Percentiles rank a stretch among this genome's conserved stretches.
phyloP scores from a whole-genome alignment of 2,888 invertebrate genomes.

The Nephrotoma appendiculata region DNA sequence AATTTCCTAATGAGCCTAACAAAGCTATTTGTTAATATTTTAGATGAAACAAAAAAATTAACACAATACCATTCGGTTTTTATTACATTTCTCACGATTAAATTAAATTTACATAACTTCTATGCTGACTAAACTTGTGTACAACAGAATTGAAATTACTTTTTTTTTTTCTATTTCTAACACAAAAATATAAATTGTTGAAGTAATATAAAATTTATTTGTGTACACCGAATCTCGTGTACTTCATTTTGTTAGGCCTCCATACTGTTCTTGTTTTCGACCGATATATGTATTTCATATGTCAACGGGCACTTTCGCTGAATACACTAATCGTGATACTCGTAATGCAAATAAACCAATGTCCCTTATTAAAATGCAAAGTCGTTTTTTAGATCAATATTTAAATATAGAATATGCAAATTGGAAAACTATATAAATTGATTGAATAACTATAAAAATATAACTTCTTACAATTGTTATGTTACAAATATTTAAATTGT shows the following conservation, averaged over 20 bases:
- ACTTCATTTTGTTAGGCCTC: background rate
- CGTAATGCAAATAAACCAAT: background rate
- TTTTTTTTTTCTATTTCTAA: background rate
- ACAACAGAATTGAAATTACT: background rate
- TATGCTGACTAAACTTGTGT: background rate
- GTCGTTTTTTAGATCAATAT: background rate
- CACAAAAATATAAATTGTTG: background rate
- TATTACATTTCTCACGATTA: background rate
- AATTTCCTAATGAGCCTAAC: background rate
- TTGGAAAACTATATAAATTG: background rate
- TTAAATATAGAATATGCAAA: background rate
- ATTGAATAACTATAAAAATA: background rate
- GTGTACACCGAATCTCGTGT: background rate
- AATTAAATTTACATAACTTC: background rate
- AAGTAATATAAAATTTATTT: background rate
- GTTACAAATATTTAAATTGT: background rate
- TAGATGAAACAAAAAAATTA: background rate
- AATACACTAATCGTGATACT: background rate
- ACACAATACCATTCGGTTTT: background rate
- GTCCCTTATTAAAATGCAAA: background rate
- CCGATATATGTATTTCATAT: background rate
- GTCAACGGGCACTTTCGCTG: background rate
- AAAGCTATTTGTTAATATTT: background rate
- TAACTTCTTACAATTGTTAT: background rate
- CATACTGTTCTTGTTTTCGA: background rate